Conservation (phyloP, 2,888 invertebrate species). For the Leptopilina drosophilae region DNA sequence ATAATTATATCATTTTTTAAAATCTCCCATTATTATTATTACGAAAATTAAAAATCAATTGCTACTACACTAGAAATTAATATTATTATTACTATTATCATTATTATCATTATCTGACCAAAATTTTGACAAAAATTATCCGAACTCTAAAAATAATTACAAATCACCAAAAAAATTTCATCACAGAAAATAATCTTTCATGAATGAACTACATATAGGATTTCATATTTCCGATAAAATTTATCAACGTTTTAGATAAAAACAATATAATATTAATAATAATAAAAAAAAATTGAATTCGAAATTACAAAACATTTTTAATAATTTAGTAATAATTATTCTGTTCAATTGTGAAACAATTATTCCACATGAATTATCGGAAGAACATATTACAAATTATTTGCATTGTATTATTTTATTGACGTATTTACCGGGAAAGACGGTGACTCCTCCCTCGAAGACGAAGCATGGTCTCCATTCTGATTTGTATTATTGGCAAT, state of each 20-base stretch:
- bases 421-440: conserved; percentile 30
- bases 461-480: conserved; percentile 35
- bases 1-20: conserved; percentile 14
- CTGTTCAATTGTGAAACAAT: neutral
- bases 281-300: neutral
- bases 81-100: too few species aligned
- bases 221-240: neutral
- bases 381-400: too few species aligned
- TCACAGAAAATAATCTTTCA: neutral
- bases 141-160: neutral
- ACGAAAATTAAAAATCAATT: neutral
- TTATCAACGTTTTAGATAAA: conserved; percentile 1
- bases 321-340: too few species aligned
- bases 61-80: too few species aligned
- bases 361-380: neutral
- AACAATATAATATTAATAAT: neutral
- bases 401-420: neutral
- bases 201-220: neutral
- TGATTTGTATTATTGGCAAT: neutral
- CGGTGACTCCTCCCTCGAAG: conserved; percentile 28
- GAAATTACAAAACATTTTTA: too few species aligned
- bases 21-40: neutral
- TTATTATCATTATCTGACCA: neutral
- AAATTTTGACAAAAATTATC: neutral
- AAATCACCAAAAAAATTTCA: neutral